A percentile compares a stretch with the other conserved stretches of the same genome.
These are phyloP conservation scores for Macrobrachium rosenbergii DNA, from an alignment of 1,140 invertebrate genomes.

Conservation along the genomic window DNA sequence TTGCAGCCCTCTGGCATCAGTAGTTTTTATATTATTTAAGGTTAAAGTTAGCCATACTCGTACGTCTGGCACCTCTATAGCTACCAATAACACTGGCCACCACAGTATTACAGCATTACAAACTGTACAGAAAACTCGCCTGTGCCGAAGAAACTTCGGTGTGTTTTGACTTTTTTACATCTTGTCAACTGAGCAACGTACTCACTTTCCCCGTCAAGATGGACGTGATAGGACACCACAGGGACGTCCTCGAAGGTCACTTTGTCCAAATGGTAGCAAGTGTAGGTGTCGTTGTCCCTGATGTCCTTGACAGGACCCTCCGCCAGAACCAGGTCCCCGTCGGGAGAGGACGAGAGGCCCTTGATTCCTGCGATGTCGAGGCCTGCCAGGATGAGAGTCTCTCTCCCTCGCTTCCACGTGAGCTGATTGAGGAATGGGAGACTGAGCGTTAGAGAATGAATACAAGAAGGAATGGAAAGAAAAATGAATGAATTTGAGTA, in stretches of 20 bases:
- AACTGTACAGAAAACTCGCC: background rate
- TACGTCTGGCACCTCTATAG: too few species aligned
- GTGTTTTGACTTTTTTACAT: too few species aligned
- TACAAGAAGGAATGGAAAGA: too few species aligned
- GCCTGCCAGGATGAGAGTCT: background rate
- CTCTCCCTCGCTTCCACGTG: slow-evolving; percentile 24
- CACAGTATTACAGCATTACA: too few species aligned
- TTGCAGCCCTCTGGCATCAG: too few species aligned
- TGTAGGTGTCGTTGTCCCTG: slow-evolving; percentile 27
- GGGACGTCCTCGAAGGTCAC: background rate
- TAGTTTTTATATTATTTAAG: too few species aligned
- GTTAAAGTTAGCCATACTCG: too few species aligned
- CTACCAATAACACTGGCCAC: too few species aligned
- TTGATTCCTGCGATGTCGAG: slow-evolving; percentile 6
- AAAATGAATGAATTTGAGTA: background rate
- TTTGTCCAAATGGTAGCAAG: slow-evolving; percentile 6
- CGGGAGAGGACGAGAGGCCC: background rate
- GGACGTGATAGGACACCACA: slow-evolving; percentile 23
- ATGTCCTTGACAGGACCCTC: slow-evolving; percentile 4
- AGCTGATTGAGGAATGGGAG: background rate
- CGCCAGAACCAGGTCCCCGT: slow-evolving; percentile 11
- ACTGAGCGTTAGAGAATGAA: background rate
- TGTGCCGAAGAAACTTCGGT: background rate
- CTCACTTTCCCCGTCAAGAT: slow-evolving; percentile 26
- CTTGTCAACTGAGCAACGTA: background rate